phyloP scores from a whole-genome alignment of 2,888 invertebrate genomes.

The Boloria selene region DNA sequence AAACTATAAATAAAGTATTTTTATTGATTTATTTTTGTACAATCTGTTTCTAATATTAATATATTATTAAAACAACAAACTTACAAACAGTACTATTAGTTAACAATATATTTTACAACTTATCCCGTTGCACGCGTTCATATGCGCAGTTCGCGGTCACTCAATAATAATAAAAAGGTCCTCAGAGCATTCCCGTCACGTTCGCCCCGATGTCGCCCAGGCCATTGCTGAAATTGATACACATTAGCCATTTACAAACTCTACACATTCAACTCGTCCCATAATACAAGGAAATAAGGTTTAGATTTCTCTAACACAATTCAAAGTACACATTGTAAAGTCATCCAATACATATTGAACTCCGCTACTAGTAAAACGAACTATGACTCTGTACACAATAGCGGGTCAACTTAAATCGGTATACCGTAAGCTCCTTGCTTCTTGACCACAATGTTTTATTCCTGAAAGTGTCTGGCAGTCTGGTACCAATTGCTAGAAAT shows the following conservation, averaged over 20 bases:
- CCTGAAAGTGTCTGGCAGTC: conserved; percentile 60
- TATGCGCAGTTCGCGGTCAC: conserved; percentile 59
- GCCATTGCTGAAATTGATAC: conserved; percentile 79
- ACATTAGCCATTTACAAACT: conserved; percentile 56
- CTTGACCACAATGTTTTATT: conserved; percentile 64
- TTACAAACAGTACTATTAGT: background rate
- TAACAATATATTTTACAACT: conserved; percentile 17
- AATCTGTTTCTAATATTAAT: no score
- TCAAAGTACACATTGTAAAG: conserved; percentile 30
- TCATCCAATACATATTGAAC: conserved; percentile 54
- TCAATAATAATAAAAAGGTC: conserved; percentile 74
- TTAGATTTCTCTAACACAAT: conserved; percentile 41
- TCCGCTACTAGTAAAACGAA: conserved; percentile 26
- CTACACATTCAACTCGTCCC: conserved; percentile 38
- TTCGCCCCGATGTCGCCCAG: conserved; percentile 68
- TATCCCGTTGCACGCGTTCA: conserved; percentile 25
- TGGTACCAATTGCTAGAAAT: conserved; percentile 75
- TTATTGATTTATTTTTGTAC: no score
- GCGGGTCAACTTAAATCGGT: conserved; percentile 46
- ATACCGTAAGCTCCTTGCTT: conserved; percentile 48
- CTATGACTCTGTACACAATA: conserved; percentile 11
- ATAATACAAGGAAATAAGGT: conserved; percentile 48
- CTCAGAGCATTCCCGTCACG: conserved; percentile 70
- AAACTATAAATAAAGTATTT: background rate
- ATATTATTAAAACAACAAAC: background rate